Evolutionary conservation across 2,113 vertebrate species (phyloP).

Genomic region (Aptenodytes patagonicus): DNA sequence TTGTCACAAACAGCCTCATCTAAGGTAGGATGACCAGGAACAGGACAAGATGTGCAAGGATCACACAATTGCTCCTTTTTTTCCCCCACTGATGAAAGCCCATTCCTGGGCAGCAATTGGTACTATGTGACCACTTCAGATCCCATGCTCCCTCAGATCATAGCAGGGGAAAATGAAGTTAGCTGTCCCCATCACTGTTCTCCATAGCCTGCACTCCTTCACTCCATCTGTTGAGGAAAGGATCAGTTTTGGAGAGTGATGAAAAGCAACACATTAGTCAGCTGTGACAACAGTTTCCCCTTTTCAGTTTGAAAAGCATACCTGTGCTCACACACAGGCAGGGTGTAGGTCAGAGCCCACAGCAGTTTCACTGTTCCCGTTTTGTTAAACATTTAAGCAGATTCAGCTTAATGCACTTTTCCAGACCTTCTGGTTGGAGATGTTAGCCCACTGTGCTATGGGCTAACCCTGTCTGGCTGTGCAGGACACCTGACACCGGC

Average conservation of each 20-base stretch:
- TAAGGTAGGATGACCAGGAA: background rate
- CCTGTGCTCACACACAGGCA: background rate
- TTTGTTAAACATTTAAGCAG: background rate
- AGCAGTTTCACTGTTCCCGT: background rate
- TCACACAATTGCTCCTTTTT: background rate
- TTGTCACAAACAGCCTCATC: background rate
- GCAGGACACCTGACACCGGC: background rate
- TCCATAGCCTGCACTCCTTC: background rate
- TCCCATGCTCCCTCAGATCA: background rate
- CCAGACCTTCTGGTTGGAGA: background rate
- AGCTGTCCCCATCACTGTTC: background rate
- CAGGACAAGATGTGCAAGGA: background rate
- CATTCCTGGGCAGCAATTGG: background rate
- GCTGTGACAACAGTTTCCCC: background rate
- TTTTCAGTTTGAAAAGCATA: background rate
- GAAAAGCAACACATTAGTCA: background rate
- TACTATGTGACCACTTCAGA: background rate
- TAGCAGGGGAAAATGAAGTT: background rate
- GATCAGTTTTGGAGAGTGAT: background rate
- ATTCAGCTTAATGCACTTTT: background rate
- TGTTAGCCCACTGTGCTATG: fast-evolving
- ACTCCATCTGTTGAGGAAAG: background rate
- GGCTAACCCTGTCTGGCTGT: background rate
- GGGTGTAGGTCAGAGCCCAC: background rate
- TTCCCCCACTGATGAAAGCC: background rate